These are phyloP conservation scores for Bibio marci DNA, from an alignment of 2,888 invertebrate species.

Conservation along the genomic window DNA sequence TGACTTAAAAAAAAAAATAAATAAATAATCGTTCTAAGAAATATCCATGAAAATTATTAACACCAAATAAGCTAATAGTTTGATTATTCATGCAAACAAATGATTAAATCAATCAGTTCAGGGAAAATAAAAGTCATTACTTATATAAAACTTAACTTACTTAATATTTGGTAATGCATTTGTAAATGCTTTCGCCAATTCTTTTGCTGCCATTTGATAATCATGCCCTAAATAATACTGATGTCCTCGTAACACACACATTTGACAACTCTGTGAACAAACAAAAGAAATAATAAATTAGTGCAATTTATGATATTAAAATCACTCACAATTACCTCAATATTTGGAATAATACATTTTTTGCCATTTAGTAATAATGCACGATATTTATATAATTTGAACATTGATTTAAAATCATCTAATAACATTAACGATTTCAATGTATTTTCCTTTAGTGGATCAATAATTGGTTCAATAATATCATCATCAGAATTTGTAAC, in stretches of 20 bases:
- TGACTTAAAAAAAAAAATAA: too few relatives aligned
- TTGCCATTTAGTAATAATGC: conserved; percentile 23
- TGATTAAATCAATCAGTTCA: too few relatives aligned
- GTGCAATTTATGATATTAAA: too few relatives aligned
- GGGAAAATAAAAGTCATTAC: too few relatives aligned
- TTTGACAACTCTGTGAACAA: conserved; percentile 17
- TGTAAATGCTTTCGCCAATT: conserved; percentile 20
- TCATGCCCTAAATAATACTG: conserved; percentile 30
- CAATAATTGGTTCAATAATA: background rate
- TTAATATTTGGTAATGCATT: conserved; percentile 12
- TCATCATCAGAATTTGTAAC: conserved; percentile 11
- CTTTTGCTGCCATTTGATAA: conserved; percentile 30
- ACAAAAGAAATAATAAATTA: too few relatives aligned
- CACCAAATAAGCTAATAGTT: too few relatives aligned
- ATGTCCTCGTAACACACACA: conserved; percentile 25
- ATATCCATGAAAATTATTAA: too few relatives aligned
- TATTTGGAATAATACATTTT: conserved; percentile 20
- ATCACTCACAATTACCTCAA: conserved; percentile 21
- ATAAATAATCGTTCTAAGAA: too few relatives aligned
- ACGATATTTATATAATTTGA: conserved; percentile 21
- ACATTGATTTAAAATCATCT: conserved; percentile 16
- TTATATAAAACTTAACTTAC: too few relatives aligned
- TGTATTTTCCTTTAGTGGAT: conserved; percentile 2
- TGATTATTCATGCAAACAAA: background rate
- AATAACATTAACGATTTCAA: conserved; percentile 3